Evolutionary conservation across 2,888 invertebrate species (phyloP).

Genomic region (Phaedon cochleariae): DNA sequence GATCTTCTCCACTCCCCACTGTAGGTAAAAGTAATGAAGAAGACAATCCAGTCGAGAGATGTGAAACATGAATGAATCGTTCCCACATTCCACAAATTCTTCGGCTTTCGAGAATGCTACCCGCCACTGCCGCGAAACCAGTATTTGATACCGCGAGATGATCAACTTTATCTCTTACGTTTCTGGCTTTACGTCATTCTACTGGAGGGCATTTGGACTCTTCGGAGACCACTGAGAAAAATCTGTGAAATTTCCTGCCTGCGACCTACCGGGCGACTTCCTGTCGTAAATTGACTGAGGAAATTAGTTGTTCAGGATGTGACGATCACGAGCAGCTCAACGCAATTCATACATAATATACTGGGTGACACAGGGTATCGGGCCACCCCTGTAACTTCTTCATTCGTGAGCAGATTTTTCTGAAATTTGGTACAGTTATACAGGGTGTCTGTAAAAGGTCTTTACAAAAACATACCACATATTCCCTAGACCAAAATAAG

Average conservation of each 20-base stretch:
- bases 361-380: too few relatives aligned
- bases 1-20: too few relatives aligned
- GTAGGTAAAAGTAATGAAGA: too few relatives aligned
- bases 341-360: too few relatives aligned
- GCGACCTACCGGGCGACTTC: constrained; percentile 20
- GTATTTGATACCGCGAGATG: constrained; percentile 34
- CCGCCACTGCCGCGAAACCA: constrained; percentile 6
- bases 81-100: background rate
- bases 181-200: background rate
- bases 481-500: too few relatives aligned
- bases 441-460: too few relatives aligned
- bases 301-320: background rate
- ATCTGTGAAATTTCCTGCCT: constrained; percentile 10
- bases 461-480: too few relatives aligned
- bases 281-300: constrained; percentile 27
- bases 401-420: too few relatives aligned
- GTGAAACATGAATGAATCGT: background rate
- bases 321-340: too few relatives aligned
- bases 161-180: constrained; percentile 26
- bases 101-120: background rate
- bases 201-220: constrained; percentile 1
- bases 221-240: constrained; percentile 21
- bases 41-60: background rate
- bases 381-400: too few relatives aligned
- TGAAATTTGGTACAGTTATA: too few relatives aligned